A percentile compares a stretch with the other conserved stretches of the same genome.
Conservation (phyloP, 1,140 invertebrate species). For the Nilaparvata lugens region DNA sequence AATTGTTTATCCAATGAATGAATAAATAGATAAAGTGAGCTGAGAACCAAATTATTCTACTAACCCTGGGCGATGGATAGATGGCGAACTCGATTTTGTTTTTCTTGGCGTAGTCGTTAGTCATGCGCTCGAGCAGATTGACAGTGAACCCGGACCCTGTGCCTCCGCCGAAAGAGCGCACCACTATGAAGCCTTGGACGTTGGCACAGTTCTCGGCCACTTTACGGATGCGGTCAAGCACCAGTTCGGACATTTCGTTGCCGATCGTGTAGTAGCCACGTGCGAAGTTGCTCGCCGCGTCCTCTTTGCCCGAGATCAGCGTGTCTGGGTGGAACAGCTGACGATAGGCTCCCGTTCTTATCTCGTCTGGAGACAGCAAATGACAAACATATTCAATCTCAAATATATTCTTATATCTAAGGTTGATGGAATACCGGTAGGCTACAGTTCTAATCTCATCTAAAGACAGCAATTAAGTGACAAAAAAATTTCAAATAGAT, state of each 20-base stretch:
- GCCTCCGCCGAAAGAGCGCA: constrained; percentile 50
- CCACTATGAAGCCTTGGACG: constrained; percentile 51
- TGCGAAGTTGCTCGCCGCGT: constrained; percentile 58
- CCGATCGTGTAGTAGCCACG: constrained; percentile 56
- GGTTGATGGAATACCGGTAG: no score
- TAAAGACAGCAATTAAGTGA: no score
- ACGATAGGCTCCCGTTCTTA: constrained; percentile 31
- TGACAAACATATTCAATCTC: no score
- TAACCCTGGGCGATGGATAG: constrained; percentile 64
- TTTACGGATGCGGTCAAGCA: constrained; percentile 46
- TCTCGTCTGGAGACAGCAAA: constrained; percentile 40
- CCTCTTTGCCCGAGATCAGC: constrained; percentile 52
- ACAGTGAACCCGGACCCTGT: constrained; percentile 65
- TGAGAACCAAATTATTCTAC: no score
- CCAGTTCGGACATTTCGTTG: constrained; percentile 49
- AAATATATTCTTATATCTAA: no score
- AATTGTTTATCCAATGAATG: no score
- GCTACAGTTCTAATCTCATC: no score
- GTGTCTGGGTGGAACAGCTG: constrained; percentile 47
- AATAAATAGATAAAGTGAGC: no score
- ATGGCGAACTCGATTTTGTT: constrained; percentile 67
- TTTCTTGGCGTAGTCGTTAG: constrained; percentile 59
- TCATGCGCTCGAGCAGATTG: constrained; percentile 58
- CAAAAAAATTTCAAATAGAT: no score
- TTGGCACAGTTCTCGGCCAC: constrained; percentile 46